Base-by-base conservation (phyloP, 2,797 vertebrate genomes). In the Pelochelys cantorii region DNA sequence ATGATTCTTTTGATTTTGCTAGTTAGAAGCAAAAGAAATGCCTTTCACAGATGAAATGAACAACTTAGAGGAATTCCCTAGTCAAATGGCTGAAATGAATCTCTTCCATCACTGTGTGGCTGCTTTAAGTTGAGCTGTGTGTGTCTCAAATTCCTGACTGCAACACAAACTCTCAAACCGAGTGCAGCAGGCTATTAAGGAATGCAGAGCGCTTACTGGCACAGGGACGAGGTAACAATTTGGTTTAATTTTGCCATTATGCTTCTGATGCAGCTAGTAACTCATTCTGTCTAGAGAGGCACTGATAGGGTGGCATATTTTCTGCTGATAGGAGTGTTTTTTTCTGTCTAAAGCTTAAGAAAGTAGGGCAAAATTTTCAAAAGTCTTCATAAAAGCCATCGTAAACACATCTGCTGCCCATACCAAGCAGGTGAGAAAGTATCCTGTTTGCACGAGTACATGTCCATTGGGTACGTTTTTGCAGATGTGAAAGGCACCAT, bases 371-470 rank as follows among this genome's bases (percentile, higher is more conserved):
- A 3, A 17, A 25, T 56, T 53, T 34, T 54, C 53, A 48, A 18
- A 1, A 1, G 2, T 0, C 11, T 15, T 9, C 3, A 5, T 4
- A 1, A 85, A 79, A 5, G 0, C 0, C 42, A 5, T 52, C 0
- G 0, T 14, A 0, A 56, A 65, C 59, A 2, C 37, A n/a, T 31
- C 82, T 0, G 0, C 56, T 79, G 81, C 1, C 1, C 29, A 18
- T n/a, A 15, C 68, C 1, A 0, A 80, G 88, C 34, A 1, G 55
- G 2, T 0, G 78, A 25, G 71, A 34, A 0, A 25, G 56, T 29
- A 1, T 37, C 55, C 75, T 4, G 14, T 12, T 54, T 2, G n/a
- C 8, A 0, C 62, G 79, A 3, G 34, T 60, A 1, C 1, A 2
- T 85, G 20, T 29, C 89, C 42, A 0, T 56, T 93, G 34, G 20